Evolutionary conservation across 2,888 invertebrate genomes (phyloP), one percentile per base, ranked within the genome.

Genomic region (Brenthis hecate): DNA sequence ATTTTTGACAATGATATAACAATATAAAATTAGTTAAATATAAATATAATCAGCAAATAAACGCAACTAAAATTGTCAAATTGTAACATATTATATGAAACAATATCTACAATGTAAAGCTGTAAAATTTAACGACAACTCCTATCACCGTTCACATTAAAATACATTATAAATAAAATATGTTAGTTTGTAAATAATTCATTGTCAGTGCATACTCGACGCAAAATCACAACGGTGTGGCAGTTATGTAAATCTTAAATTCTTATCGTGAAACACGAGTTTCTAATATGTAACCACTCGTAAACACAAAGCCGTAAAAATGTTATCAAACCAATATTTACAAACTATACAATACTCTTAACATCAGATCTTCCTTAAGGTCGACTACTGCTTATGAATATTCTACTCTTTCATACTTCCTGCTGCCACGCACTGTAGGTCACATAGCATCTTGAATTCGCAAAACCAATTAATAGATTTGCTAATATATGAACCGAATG

Each of bases 321-420:
- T 48, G 57, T 62, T 58, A 65, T 69, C 58, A 53, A 23, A 8
- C 53, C 19, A 23, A 60, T 70, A 51, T 65, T 65, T 60, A 48
- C 51, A 62, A 67, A 67, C 19, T 64, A 65, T 69, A 62, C 54
- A 60, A 65, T 55, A 54, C 58, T 61, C 43, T 55, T 48, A 51
- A 43, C 54, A 55, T 65, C 48, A 56, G 47, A 47, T 58, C 56
- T 62, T 47, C 64, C 66, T 19, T 60, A 63, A 72, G 72, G 72
- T 72, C 70, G 63, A 66, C 70, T 14, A 56, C 66, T 70, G 32
- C 65, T 70, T 23, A 72, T 72, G 63, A 70, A 68, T 72, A 72
- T 72, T 72, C 64, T 50, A 68, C 50, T 36, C 16, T 13, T 57
- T 47, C 6, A 56, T 62, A 66, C 62, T 72, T 72, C 72, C 70